Evolutionary conservation across 2,888 invertebrate species (phyloP), one percentile per base, ranked within the genome.

Genomic region (Eupsilia transversa): DNA sequence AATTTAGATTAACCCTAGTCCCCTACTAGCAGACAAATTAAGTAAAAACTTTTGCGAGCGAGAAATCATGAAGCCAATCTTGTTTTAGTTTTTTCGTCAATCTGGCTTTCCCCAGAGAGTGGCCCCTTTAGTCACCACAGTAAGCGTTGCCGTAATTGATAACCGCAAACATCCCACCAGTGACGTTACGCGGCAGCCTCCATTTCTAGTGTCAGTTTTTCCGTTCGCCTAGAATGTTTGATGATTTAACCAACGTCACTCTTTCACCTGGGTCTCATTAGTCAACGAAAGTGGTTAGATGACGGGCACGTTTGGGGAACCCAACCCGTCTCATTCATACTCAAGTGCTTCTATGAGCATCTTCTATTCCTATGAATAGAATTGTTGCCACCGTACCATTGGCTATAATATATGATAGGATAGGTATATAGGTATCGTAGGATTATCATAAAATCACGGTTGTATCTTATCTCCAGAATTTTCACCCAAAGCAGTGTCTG

Each of bases 191-290:
- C 7, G 38, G 5, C 9, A 52, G 30, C 56, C 54, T 46, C 43
- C 41, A 9, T 33, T 23, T 43, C 30, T 38, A 30, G 43, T 27
- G 20, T 27, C 33, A 56, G 56, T 69, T 23, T 46, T 46, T 38
- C 14, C 46, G 14, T 72, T 54, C 1, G 23, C 7, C 9, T 56
- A 30, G 43, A 7, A 20, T 61, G 10, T 10, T 3, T 41, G 57
- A 57, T 79, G 73, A 78, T 38, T 72, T 23, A 78, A 63, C 10
- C 20, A 14, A 46, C 30, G 79, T 63, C 49, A 27, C n/a, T 49
- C n/a, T 63, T 52, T 43, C 43, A 66, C 27, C 54, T 20, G n/a
- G 27, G 10, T 38, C 14, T 56, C 35, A 78, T 63, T 61, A 52
- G 52, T 64, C 73, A 73, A 52, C 14, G 38, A 38, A 72, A 64